phyloP scores from a whole-genome alignment of 2,797 vertebrate genomes.

The Liasis olivaceus region DNA sequence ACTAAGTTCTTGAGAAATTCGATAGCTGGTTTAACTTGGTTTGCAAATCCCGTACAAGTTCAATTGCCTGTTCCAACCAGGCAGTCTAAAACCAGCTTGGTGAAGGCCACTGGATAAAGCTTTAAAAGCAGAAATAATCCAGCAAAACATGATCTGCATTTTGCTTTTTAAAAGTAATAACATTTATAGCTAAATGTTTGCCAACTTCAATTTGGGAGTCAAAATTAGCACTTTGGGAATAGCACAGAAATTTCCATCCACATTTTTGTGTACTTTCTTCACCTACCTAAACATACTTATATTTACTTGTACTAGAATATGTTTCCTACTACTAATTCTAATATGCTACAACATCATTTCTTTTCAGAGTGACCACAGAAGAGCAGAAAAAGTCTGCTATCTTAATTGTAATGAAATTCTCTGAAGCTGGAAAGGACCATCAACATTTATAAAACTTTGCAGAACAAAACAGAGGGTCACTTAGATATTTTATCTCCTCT shows the following conservation, averaged over 20 bases:
- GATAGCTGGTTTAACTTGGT: neutral
- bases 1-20: neutral
- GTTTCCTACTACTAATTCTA: neutral
- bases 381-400: too few relatives aligned
- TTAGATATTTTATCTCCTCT: too few relatives aligned
- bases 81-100: neutral
- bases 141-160: neutral
- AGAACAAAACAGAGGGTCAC: too few relatives aligned
- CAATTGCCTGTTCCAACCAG: too few relatives aligned
- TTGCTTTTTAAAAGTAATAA: neutral
- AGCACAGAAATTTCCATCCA: neutral
- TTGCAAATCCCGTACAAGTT: neutral
- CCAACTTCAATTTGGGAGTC: neutral
- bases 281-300: neutral
- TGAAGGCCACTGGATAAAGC: neutral
- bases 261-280: neutral
- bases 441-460: too few relatives aligned
- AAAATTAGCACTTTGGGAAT: neutral
- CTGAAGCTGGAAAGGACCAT: too few relatives aligned
- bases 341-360: too few relatives aligned
- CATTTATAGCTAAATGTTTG: neutral
- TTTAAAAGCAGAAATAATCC: neutral
- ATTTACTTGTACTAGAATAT: neutral
- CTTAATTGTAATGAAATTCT: too few relatives aligned
- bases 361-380: too few relatives aligned